These are phyloP conservation scores for Syngnathus floridae DNA, from an alignment of 2,113 vertebrate genomes.

Conservation along the genomic window DNA sequence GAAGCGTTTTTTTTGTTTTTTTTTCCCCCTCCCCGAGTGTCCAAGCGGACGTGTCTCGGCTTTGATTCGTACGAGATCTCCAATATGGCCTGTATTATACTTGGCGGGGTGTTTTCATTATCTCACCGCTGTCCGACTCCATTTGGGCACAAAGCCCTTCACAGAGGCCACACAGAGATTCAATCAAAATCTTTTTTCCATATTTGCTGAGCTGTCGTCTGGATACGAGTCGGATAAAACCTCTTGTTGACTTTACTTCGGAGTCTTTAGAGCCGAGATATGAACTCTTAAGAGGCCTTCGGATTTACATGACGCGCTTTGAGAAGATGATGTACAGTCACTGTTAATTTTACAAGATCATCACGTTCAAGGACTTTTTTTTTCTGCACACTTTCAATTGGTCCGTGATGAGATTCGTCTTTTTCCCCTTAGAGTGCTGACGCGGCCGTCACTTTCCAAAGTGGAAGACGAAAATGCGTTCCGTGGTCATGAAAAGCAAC, in stretches of 20 bases:
- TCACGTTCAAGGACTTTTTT: not conserved
- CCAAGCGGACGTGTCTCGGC: not conserved
- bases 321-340: not conserved
- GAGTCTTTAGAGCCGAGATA: not conserved
- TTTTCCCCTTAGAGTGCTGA: constrained; percentile 1
- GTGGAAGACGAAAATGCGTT: not conserved
- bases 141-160: not conserved
- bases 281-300: not conserved
- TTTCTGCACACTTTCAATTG: not conserved
- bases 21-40: not conserved
- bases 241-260: not conserved
- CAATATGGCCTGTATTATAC: not conserved
- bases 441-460: not conserved
- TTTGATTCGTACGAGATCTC: not conserved
- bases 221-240: not conserved
- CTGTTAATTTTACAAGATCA: too few species aligned
- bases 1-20: not conserved
- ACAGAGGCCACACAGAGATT: not conserved
- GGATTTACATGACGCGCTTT: not conserved
- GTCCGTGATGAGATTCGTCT: not conserved
- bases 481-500: not conserved
- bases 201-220: not conserved
- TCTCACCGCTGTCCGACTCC: not conserved
- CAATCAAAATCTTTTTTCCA: not conserved
- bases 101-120: not conserved